Conservation (phyloP, 2,797 vertebrate species). For the Gorsachius magnificus region DNA sequence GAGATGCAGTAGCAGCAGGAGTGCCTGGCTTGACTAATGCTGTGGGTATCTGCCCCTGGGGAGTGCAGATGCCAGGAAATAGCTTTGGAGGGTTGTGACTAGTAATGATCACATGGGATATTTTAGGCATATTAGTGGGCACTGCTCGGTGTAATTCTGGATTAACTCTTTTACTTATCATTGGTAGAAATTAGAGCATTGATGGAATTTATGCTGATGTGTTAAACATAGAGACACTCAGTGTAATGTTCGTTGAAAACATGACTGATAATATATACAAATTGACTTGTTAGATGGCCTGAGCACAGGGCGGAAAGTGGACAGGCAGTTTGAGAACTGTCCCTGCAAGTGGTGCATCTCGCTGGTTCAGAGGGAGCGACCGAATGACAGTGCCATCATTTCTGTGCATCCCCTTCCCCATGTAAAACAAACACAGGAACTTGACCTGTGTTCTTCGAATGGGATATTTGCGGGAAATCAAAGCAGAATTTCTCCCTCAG, state of each 20-base stretch:
- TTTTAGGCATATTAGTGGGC: conserved; percentile 52
- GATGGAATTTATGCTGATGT: neutral
- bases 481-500: neutral
- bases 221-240: neutral
- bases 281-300: neutral
- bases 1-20: conserved; percentile 50
- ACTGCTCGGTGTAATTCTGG: conserved; percentile 20
- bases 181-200: neutral
- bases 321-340: neutral
- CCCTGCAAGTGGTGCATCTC: neutral
- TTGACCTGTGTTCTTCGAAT: neutral
- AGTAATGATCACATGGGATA: conserved; percentile 53
- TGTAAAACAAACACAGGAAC: neutral
- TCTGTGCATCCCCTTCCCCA: neutral
- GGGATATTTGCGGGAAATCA: neutral
- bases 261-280: neutral
- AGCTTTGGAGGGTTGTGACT: conserved; percentile 45
- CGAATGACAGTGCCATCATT: neutral
- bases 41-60: conserved; percentile 54
- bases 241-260: neutral
- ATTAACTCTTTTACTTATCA: conserved; percentile 45
- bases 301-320: neutral
- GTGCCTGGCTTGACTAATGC: conserved; percentile 53
- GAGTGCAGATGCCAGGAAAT: conserved; percentile 62
- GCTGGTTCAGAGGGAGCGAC: neutral